phyloP scores from a whole-genome alignment of 2,113 vertebrate species.

The Vidua macroura region DNA sequence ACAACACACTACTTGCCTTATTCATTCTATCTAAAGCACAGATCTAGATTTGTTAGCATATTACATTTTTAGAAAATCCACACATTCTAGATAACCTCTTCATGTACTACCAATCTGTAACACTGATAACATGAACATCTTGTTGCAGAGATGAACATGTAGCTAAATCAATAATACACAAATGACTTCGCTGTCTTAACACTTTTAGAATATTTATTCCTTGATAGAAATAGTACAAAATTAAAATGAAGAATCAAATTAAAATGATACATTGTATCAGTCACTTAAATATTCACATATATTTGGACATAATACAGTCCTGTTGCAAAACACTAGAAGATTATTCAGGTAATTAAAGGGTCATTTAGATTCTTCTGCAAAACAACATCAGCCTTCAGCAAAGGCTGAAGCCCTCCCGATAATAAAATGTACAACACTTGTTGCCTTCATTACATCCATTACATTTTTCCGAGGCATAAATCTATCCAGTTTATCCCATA shows the following conservation, averaged over 20 bases:
- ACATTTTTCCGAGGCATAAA: background rate
- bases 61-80: background rate
- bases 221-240: background rate
- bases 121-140: background rate
- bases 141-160: background rate
- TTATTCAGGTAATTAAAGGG: background rate
- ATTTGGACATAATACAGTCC: background rate
- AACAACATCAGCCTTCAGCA: background rate
- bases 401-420: background rate
- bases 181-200: background rate
- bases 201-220: background rate
- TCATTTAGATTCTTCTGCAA: background rate
- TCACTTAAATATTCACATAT: background rate
- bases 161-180: background rate
- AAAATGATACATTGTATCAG: background rate
- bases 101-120: background rate
- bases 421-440: background rate
- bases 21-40: background rate
- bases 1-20: background rate
- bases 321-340: background rate
- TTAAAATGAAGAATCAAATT: background rate
- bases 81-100: background rate
- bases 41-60: background rate
- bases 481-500: constrained; percentile 7
- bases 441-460: background rate